Evolutionary conservation across 64 coral and sea anemone species (phyloP).

Genomic region (Orbicella faveolata): DNA sequence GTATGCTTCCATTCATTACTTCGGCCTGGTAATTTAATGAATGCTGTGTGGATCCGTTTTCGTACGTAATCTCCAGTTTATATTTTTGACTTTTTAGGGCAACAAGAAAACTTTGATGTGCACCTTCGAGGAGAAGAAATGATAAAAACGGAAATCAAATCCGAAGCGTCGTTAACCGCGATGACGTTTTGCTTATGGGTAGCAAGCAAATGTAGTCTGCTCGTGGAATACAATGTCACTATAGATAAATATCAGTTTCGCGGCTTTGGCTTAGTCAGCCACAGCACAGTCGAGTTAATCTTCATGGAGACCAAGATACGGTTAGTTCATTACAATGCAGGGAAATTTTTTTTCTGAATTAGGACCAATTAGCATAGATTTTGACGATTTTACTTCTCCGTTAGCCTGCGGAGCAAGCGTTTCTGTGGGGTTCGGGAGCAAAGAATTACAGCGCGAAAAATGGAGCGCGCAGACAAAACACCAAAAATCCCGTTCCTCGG

Average conservation of each 20-base stretch:
- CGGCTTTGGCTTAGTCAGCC: not conserved
- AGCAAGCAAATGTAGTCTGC: not conserved
- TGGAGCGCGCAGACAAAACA: too few relatives aligned
- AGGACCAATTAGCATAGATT: too few relatives aligned
- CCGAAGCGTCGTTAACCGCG: not conserved
- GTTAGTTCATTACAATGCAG: not conserved
- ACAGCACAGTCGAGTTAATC: not conserved
- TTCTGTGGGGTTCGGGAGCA: too few relatives aligned
- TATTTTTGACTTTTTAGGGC: not conserved
- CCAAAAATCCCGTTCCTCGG: too few relatives aligned
- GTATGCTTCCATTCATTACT: too few relatives aligned
- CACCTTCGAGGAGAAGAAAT: not conserved
- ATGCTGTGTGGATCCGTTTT: not conserved
- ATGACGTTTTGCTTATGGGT: constrained; percentile 18
- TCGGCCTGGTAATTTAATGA: too few relatives aligned
- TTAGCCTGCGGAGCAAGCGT: too few relatives aligned
- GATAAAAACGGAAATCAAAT: not conserved
- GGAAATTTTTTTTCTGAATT: too few relatives aligned
- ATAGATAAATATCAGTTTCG: not conserved
- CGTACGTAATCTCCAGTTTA: not conserved
- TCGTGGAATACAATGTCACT: not conserved
- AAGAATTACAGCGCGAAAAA: too few relatives aligned
- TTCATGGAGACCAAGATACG: not conserved
- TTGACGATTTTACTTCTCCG: too few relatives aligned
- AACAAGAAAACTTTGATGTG: not conserved